Evolutionary conservation across 2,113 vertebrate genomes (phyloP).

Genomic region (Rhinopithecus roxellana): DNA sequence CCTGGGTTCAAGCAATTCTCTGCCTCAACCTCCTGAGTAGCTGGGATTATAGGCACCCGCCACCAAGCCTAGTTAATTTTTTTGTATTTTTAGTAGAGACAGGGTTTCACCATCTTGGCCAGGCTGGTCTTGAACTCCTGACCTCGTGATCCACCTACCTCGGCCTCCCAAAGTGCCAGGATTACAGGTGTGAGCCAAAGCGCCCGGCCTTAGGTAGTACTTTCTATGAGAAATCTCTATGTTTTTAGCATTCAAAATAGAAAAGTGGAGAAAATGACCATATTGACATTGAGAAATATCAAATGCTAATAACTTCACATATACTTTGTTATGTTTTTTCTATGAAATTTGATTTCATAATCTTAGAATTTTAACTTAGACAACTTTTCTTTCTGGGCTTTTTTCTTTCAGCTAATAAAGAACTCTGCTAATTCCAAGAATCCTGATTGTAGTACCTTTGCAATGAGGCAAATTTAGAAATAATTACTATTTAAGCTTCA

Average conservation of each 20-base stretch:
- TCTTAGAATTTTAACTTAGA: constrained; percentile 35
- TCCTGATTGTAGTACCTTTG: background rate
- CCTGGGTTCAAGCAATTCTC: no score
- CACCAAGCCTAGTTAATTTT: no score
- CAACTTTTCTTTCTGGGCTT: background rate
- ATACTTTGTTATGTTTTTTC: constrained; percentile 9
- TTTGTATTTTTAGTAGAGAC: no score
- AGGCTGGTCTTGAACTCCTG: no score
- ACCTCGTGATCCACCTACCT: no score
- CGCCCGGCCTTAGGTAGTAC: no score
- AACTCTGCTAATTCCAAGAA: background rate
- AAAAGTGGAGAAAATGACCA: constrained; percentile 7
- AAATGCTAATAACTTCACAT: background rate
- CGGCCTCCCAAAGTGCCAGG: no score
- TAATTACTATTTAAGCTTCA: background rate
- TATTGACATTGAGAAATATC: background rate
- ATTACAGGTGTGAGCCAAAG: no score
- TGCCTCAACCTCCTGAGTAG: no score
- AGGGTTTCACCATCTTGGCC: no score
- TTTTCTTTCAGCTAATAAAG: background rate
- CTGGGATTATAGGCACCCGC: no score
- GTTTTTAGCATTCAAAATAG: background rate
- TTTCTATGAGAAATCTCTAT: background rate
- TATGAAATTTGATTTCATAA: constrained; percentile 3
- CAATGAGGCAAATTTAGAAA: background rate